These are phyloP conservation scores for Pammene fasciana DNA, from an alignment of 2,888 invertebrate species.

Conservation along the genomic window DNA sequence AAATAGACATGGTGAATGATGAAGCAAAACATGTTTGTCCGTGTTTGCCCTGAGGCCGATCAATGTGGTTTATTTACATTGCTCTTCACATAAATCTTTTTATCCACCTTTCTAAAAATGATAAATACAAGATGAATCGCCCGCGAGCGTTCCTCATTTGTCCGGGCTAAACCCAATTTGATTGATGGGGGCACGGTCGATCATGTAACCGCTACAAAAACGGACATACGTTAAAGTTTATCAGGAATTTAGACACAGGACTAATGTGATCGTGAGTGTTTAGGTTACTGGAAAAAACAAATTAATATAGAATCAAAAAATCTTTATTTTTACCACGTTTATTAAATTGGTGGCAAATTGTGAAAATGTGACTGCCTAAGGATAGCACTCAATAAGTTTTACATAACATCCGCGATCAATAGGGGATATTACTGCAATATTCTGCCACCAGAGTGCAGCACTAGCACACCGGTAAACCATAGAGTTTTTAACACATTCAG, in stretches of 20 bases:
- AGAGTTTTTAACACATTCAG: too few species aligned
- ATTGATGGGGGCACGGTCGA: slow-evolving; percentile 40
- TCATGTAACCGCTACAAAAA: slow-evolving; percentile 38
- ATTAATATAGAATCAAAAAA: background rate
- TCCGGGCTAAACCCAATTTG: slow-evolving; percentile 40
- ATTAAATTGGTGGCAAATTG: too few species aligned
- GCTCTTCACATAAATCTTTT: slow-evolving; percentile 32
- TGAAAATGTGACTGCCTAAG: too few species aligned
- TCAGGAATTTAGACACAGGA: slow-evolving; percentile 17
- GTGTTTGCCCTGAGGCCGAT: background rate
- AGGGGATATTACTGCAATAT: too few species aligned
- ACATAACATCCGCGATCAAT: too few species aligned
- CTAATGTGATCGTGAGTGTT: background rate
- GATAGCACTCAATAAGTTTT: too few species aligned
- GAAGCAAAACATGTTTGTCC: slow-evolving; percentile 11
- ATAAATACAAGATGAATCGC: slow-evolving; percentile 41
- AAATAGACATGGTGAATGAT: background rate
- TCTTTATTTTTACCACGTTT: background rate
- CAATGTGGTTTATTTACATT: slow-evolving; percentile 21
- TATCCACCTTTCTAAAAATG: slow-evolving; percentile 42
- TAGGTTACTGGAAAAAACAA: background rate
- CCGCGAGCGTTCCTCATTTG: slow-evolving; percentile 39
- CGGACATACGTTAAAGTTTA: slow-evolving; percentile 34
- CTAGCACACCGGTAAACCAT: too few species aligned
- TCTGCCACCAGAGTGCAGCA: too few species aligned